Evolutionary conservation across 2,888 invertebrate species (phyloP).

Genomic region (Athetis lepigone): DNA sequence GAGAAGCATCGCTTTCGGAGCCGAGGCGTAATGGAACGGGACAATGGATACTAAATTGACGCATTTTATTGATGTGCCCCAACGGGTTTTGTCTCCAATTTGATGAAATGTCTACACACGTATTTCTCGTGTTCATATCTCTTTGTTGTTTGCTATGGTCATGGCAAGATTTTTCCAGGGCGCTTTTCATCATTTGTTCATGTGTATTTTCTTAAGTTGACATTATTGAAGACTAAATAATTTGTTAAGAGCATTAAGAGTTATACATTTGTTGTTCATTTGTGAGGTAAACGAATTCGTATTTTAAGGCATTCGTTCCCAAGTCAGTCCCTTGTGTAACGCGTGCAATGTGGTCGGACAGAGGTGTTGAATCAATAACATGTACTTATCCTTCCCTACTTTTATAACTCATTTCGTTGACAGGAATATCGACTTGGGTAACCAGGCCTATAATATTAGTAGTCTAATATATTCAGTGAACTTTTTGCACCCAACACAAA

Average conservation of each 20-base stretch:
- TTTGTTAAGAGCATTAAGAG: too few relatives aligned
- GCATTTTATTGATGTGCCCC: conserved; percentile 45
- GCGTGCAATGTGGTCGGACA: conserved; percentile 15
- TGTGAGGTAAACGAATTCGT: conserved; percentile 11
- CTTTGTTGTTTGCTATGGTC: neutral
- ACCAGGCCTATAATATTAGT: too few relatives aligned
- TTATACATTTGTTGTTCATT: too few relatives aligned
- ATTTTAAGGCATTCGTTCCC: neutral
- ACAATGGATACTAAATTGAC: conserved; percentile 45
- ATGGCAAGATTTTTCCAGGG: neutral
- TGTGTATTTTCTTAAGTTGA: neutral
- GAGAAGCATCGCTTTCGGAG: conserved; percentile 17
- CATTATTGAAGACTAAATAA: too few relatives aligned
- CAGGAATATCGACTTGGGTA: neutral
- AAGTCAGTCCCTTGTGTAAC: conserved; percentile 13
- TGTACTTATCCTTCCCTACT: conserved; percentile 12
- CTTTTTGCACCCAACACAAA: too few relatives aligned
- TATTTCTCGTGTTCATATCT: conserved; percentile 11
- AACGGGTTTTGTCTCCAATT: conserved; percentile 36
- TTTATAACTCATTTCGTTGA: conserved; percentile 1
- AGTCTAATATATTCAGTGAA: too few relatives aligned
- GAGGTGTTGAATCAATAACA: conserved; percentile 39
- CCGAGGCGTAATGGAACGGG: conserved; percentile 12
- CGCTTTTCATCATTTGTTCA: neutral
- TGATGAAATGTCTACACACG: conserved; percentile 25